Evolutionary conservation across 1,140 invertebrate species (phyloP).

Genomic region (Caligus rogercresseyi): DNA sequence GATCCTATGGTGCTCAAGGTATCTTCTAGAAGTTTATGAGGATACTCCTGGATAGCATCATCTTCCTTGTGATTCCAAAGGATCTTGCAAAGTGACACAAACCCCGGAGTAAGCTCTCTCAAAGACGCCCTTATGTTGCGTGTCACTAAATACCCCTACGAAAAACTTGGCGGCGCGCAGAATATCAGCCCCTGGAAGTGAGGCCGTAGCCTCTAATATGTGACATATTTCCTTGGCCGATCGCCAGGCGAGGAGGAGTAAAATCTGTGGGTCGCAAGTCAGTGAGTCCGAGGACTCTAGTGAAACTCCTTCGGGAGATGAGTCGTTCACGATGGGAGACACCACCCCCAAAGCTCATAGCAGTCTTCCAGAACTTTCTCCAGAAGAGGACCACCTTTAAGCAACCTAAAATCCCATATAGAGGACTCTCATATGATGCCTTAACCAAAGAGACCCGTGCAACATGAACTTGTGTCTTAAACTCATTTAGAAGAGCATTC

Average conservation of each 20-base stretch:
- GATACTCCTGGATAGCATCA: background rate
- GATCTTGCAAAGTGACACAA: background rate
- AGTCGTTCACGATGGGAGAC: background rate
- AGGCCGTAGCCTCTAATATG: background rate
- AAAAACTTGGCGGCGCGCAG: background rate
- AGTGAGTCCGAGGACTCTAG: background rate
- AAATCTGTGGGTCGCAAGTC: background rate
- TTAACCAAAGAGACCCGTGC: background rate
- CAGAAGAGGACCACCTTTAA: background rate
- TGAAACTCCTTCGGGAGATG: background rate
- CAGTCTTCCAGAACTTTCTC: background rate
- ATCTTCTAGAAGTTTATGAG: background rate
- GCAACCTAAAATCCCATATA: background rate
- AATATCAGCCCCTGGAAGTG: background rate
- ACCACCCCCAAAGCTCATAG: background rate
- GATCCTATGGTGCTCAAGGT: background rate
- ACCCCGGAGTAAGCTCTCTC: background rate
- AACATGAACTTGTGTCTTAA: background rate
- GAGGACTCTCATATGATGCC: background rate
- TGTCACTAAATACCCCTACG: background rate
- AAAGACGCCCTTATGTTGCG: background rate
- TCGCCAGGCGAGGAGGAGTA: background rate
- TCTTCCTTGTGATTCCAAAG: background rate
- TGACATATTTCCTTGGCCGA: background rate
- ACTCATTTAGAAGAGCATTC: background rate